Evolutionary conservation across 2,797 vertebrate species (phyloP), one percentile per base, ranked within the genome.

Genomic region (Syngnathus rostellatus): DNA sequence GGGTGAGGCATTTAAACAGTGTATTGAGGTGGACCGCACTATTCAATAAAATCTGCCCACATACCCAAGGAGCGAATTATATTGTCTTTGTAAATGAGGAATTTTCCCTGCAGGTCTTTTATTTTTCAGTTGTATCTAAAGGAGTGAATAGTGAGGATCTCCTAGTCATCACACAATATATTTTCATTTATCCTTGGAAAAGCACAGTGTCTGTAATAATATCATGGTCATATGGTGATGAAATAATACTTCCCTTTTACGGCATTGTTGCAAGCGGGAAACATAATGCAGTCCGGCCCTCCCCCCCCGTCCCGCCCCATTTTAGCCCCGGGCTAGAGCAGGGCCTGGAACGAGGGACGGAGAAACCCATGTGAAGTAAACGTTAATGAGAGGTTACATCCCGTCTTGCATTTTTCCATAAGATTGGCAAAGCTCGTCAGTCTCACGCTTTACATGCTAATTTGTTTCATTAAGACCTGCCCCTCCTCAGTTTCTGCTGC

Each of bases 171-270:
- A 8, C 50, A 11, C 8, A 10, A n/a, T 1, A 1, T 8, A 21
- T 21, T 31, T 31, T 31, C 3, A 31, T 53, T 23, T 8, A 9
- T 75, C 16, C 66, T 69, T 77, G 71, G 65, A 69, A 64, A 68
- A 76, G 67, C 58, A 50, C 31, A 17, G 64, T 62, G 68, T 63
- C 16, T 8, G 68, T 72, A 11, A 40, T 61, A 11, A 12, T 10
- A 65, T 68, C 63, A 63, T 75, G 76, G 79, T 76, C 67, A 62
- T 1, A 41, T 6, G 1, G n/a, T 88, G 88, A 86, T 85, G 85
- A 86, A 89, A 89, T 78, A 71, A 80, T 84, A 79, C 64, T 72
- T 57, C 59, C 67, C 64, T 81, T 85, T 90, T 86, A 65, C 88
- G 72, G 63, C 73, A 78, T 71, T 81, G 79, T 84, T 88, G 83